Evolutionary conservation across 2,797 vertebrate species (phyloP).

Genomic region (Brotogeris chrysoptera): DNA sequence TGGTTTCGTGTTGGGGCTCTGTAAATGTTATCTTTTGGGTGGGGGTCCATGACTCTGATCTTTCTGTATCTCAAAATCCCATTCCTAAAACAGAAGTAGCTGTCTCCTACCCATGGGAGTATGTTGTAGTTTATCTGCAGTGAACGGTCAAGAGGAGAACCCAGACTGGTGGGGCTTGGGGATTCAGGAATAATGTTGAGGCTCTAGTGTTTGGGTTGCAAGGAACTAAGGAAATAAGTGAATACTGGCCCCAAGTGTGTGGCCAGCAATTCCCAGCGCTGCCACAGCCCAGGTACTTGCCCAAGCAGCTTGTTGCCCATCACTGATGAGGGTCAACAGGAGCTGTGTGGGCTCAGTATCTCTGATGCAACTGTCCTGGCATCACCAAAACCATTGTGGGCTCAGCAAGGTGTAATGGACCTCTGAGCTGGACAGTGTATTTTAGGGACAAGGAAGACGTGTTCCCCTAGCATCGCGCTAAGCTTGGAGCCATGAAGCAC

Average conservation of each 20-base stretch:
- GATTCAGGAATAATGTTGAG: not conserved
- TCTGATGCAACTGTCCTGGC: rapidly evolving
- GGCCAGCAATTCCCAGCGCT: not conserved
- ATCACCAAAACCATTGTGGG: not conserved
- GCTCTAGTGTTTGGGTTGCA: not conserved
- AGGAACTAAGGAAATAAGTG: not conserved
- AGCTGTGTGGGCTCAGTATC: not conserved
- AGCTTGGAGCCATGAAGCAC: not conserved
- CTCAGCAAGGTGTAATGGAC: not conserved
- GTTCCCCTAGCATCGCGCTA: rapidly evolving
- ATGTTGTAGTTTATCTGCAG: not conserved
- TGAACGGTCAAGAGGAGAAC: not conserved
- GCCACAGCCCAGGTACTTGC: not conserved
- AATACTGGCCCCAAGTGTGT: not conserved
- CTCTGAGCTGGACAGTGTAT: rapidly evolving
- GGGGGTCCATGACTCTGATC: not conserved
- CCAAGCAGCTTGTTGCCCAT: not conserved
- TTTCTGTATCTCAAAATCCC: not conserved
- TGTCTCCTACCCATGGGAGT: not conserved
- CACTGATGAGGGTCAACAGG: not conserved
- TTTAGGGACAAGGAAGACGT: not conserved
- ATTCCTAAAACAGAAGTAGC: not conserved
- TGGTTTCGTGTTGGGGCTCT: rapidly evolving
- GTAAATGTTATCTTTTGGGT: rapidly evolving
- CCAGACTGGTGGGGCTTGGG: not conserved